Conservation (phyloP, 2,797 vertebrate species). For the Odontamblyopus lacepedii region DNA sequence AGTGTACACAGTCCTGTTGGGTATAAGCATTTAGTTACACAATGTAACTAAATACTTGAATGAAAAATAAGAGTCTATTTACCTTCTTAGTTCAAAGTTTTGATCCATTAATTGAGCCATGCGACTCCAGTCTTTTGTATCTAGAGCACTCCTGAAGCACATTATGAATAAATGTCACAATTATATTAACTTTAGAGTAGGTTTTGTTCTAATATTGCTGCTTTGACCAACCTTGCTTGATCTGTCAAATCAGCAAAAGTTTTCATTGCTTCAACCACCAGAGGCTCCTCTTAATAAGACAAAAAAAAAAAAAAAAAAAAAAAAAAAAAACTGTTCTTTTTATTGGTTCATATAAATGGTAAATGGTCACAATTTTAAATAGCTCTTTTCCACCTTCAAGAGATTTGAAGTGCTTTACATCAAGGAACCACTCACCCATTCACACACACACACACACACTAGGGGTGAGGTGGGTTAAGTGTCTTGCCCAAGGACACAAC, state of each 20-base stretch:
- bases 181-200: not conserved
- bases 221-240: conserved; percentile 74
- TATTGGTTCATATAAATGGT: too few relatives aligned
- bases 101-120: conserved; percentile 81
- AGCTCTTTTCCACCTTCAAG: too few relatives aligned
- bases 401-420: too few relatives aligned
- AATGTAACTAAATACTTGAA: not conserved
- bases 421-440: too few relatives aligned
- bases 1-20: conserved; percentile 78
- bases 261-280: conserved; percentile 81
- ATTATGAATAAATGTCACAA: not conserved
- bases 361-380: too few relatives aligned
- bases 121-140: conserved; percentile 70
- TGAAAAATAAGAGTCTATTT: conserved; percentile 4
- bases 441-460: too few relatives aligned
- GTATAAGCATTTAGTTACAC: too few relatives aligned
- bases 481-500: too few relatives aligned
- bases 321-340: too few relatives aligned
- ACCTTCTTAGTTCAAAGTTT: conserved; percentile 84
- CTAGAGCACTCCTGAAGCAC: conserved; percentile 63
- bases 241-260: conserved; percentile 82
- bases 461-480: too few relatives aligned
- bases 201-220: not conserved
- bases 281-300: conserved; percentile 68
- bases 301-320: not conserved